Percentiles rank a stretch among this genome's conserved stretches.
phyloP scores from a whole-genome alignment of 2,113 vertebrate genomes.

The Brachyhypopomus occidentalis region DNA sequence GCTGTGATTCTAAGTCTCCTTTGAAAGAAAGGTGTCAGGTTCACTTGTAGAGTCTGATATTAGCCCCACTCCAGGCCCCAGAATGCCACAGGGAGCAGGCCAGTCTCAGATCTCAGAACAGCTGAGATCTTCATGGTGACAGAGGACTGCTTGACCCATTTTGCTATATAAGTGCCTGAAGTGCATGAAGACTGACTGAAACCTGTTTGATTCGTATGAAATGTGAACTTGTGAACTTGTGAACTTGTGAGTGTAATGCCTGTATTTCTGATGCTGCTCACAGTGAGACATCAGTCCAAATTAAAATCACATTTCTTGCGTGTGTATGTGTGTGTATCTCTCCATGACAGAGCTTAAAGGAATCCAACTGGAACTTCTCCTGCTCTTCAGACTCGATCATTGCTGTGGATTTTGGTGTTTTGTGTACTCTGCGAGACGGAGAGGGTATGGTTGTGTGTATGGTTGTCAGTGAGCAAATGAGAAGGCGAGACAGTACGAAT shows the following conservation, averaged over 20 bases:
- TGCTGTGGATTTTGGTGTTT: not conserved
- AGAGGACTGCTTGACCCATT: not conserved
- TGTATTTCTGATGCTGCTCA: not conserved
- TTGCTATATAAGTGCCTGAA: no score
- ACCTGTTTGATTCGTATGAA: no score
- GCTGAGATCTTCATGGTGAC: not conserved
- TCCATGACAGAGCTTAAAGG: not conserved
- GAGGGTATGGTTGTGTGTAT: not conserved
- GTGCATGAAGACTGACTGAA: no score
- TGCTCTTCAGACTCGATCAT: not conserved
- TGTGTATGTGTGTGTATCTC: not conserved
- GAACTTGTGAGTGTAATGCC: no score
- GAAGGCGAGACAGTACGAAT: not conserved
- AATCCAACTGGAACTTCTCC: not conserved
- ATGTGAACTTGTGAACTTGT: no score
- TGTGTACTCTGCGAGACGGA: conserved; percentile 19
- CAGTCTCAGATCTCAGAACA: not conserved
- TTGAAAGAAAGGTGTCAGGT: not conserved
- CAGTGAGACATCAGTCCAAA: not conserved
- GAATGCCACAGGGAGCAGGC: not conserved
- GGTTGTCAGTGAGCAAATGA: not conserved
- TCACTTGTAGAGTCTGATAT: not conserved
- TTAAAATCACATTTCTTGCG: not conserved
- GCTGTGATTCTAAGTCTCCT: conserved; percentile 15
- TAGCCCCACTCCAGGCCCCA: not conserved